A percentile compares a stretch with the other conserved stretches of the same genome.
phyloP scores from a whole-genome alignment of 2,888 invertebrate species.

The Rhorus exstirpatorius region DNA sequence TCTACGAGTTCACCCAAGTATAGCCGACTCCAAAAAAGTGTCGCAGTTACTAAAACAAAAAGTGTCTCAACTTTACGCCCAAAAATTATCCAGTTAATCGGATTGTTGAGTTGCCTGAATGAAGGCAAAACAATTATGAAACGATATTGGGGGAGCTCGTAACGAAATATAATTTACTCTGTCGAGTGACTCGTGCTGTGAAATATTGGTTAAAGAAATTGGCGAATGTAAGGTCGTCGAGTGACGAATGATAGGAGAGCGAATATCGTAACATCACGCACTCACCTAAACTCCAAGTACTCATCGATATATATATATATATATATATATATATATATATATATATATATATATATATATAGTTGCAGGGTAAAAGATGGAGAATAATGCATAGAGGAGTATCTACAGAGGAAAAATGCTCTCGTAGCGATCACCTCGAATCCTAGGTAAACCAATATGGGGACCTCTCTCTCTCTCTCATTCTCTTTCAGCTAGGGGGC shows the following conservation, averaged over 20 bases:
- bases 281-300: not conserved
- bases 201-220: slow-evolving; percentile 49
- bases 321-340: too few species aligned
- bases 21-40: too few species aligned
- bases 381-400: not conserved
- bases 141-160: not conserved
- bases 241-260: slow-evolving; percentile 47
- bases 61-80: too few species aligned
- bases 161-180: slow-evolving; percentile 29
- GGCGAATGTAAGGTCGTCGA: slow-evolving; percentile 50
- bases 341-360: not conserved
- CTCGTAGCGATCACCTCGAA: slow-evolving; percentile 22
- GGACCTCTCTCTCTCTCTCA: too few species aligned
- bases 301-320: too few species aligned
- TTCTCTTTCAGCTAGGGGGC: slow-evolving; percentile 53
- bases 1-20: too few species aligned
- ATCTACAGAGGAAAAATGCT: slow-evolving; percentile 29
- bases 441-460: slow-evolving; percentile 22
- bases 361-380: slow-evolving; percentile 9
- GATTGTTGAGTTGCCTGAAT: not conserved
- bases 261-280: slow-evolving; percentile 62
- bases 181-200: slow-evolving; percentile 33
- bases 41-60: too few species aligned
- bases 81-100: too few species aligned
- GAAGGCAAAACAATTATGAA: not conserved